A percentile compares a stretch with the other conserved stretches of the same genome.
phyloP scores from a whole-genome alignment of 2,113 vertebrate species.

The Antidorcas marsupialis region DNA sequence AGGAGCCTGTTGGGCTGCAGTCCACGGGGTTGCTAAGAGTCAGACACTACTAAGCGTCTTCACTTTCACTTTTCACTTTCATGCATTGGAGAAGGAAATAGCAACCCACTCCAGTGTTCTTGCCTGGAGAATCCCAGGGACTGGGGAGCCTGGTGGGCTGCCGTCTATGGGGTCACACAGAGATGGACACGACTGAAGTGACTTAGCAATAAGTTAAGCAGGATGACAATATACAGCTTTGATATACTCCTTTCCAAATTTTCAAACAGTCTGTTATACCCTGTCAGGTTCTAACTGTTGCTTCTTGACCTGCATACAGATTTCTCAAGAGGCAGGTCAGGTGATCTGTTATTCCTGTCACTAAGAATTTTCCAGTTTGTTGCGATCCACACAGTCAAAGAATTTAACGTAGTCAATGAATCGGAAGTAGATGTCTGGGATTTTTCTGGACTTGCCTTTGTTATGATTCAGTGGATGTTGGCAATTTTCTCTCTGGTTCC shows the following conservation, averaged over 20 bases:
- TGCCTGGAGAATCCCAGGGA: too few relatives aligned
- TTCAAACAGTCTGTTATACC: neutral
- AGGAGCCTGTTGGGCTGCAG: too few relatives aligned
- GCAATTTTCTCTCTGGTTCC: neutral
- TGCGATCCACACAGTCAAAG: neutral
- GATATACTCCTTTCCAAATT: neutral
- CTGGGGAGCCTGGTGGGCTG: too few relatives aligned
- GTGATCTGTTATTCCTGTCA: neutral
- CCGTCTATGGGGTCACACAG: too few relatives aligned
- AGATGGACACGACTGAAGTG: too few relatives aligned
- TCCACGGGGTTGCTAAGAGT: too few relatives aligned
- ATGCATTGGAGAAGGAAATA: too few relatives aligned
- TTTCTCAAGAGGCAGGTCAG: neutral
- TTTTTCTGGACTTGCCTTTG: neutral
- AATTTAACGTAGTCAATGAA: neutral
- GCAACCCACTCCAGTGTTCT: too few relatives aligned
- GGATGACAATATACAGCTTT: neutral
- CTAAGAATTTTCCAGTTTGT: neutral
- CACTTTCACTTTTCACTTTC: too few relatives aligned
- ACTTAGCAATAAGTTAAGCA: neutral
- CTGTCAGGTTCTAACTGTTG: neutral
- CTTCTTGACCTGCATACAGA: neutral
- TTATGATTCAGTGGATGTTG: neutral
- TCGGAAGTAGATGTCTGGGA: neutral
- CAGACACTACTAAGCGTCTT: rapidly evolving